Base-by-base conservation (phyloP, 2,113 vertebrate species). In the Plecturocebus donacophilus region DNA sequence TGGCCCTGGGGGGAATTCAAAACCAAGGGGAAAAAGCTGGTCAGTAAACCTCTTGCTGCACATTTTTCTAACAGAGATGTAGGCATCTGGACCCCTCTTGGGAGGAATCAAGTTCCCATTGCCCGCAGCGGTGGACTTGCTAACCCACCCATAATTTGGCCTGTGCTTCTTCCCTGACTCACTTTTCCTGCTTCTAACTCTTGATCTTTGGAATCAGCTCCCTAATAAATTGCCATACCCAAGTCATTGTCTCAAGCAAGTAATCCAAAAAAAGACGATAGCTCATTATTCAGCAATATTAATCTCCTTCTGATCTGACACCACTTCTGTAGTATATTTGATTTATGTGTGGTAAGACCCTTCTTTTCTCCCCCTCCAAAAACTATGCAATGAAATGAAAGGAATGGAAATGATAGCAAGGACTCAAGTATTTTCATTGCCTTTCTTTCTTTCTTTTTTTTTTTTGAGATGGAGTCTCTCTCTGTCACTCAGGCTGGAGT, bases 51-150 rank as follows among this genome's bases (percentile, higher is more conserved):
- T 87, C 17, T 49, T 58, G 42, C 19, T 12, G 20, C 0, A 71
- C 0, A 32, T 20, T 7, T 13, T 90, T 58, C 14, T 58, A 47
- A 25, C 7, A 61, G 70, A 91, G 42, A 71, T 96, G 86, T 49
- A 23, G 23, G 32, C 23, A 12, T 3, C n/a, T 4, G 8, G 5
- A 38, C 0, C 20, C 2, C 23, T 80, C 12, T 17, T 23, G 8
- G 2, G 20, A 82, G 40, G 19, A 91, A 81, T 35, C 14, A 49
- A 3, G 0, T 4, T 80, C 4, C 45, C 17, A 32, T 8, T 3
- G 25, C 1, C 8, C 21, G 23, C 5, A 20, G 20, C 0, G 1
- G 5, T 54, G 42, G 38, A 64, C 35, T 52, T 10, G 3, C 68
- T 30, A 6, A 38, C 0, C 27, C 40, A 42, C 25, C 16, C 13